Evolutionary conservation across 2,888 invertebrate genomes (phyloP), one percentile per base, ranked within the genome.

Genomic region (Drosophila maculinotata): DNA sequence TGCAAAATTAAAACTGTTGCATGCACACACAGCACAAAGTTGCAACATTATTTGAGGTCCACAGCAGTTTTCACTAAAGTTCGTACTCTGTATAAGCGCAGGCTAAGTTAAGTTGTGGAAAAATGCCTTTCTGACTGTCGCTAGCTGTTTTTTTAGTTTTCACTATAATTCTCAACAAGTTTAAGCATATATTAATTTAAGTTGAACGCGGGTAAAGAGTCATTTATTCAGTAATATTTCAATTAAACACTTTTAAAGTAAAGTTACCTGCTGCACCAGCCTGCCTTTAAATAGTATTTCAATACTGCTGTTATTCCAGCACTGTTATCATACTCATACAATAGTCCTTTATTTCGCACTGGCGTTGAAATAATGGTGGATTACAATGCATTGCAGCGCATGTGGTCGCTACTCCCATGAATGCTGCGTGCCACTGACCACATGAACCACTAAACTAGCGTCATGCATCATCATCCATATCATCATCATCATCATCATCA

Each of bases 361-460:
- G 12, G 9, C 45, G 20, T 7, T 25, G 57, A 33, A 33, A 17
- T 25, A 28, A 25, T 17, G 41, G 15, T 23, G 30, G 35, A 26
- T 10, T 17, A 33, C 36, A 58, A 44, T 49, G 42, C 15, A n/a
- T 31, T 30, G 17, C 36, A 14, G 12, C 12, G 14, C 31, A 7
- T 52, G 33, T 25, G 45, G 26, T 7, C 12, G 44, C 9, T n/a
- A 17, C 20, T 31, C 20, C 8, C 12, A 44, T 30, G 42, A 48
- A 48, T 20, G 53, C 8, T 30, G 51, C 36, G 47, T 60, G 65
- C 64, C 64, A 41, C 33, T 15, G 41, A 62, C 79, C 63, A 17
- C 68, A 59, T 28, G 12, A 45, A 44, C 58, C 73, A 45, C 57
- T 36, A 49, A 49, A 57, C 54, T 45, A 72, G 45, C 70, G 38